Conservation (phyloP, 2,888 invertebrate species). For the Chalcosyrphus nemorum region DNA sequence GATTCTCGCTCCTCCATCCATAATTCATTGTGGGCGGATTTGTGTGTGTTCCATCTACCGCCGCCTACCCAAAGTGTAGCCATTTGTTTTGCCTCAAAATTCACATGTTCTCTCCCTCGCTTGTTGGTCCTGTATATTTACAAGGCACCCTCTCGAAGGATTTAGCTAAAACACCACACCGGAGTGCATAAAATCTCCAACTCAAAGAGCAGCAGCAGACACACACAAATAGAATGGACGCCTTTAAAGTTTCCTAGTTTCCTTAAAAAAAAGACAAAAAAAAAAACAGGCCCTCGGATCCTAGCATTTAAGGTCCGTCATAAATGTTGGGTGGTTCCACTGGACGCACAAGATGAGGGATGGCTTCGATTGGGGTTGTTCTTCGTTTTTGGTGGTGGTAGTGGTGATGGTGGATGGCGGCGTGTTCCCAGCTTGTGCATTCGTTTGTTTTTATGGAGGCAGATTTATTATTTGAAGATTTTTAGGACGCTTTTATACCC, state of each 20-base stretch:
- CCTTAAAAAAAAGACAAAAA: background rate
- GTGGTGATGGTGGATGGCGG: no score
- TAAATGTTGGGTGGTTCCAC: constrained; percentile 21
- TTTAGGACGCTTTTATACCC: constrained; percentile 70
- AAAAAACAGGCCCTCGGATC: constrained; percentile 6
- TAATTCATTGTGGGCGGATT: constrained; percentile 44
- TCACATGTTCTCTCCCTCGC: constrained; percentile 5
- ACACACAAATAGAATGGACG: background rate
- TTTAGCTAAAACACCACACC: background rate
- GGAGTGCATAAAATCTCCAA: constrained; percentile 14
- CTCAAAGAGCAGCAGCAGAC: background rate
- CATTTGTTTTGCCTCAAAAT: constrained; percentile 26
- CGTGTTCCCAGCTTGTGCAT: constrained; percentile 51
- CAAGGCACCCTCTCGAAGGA: background rate
- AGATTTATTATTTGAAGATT: constrained; percentile 70
- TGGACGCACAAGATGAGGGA: constrained; percentile 19
- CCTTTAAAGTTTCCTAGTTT: constrained; percentile 8
- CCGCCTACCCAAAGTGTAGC: background rate
- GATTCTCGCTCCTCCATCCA: constrained; percentile 40
- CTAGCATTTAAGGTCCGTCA: constrained; percentile 50
- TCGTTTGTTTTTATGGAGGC: constrained; percentile 54
- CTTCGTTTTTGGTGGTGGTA: no score
- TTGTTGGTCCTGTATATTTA: background rate
- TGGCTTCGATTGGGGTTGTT: constrained; percentile 30
- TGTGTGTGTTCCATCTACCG: background rate